These are phyloP conservation scores for Myanophis thanlyinensis DNA, from an alignment of 2,113 vertebrate genomes.

Conservation along the genomic window DNA sequence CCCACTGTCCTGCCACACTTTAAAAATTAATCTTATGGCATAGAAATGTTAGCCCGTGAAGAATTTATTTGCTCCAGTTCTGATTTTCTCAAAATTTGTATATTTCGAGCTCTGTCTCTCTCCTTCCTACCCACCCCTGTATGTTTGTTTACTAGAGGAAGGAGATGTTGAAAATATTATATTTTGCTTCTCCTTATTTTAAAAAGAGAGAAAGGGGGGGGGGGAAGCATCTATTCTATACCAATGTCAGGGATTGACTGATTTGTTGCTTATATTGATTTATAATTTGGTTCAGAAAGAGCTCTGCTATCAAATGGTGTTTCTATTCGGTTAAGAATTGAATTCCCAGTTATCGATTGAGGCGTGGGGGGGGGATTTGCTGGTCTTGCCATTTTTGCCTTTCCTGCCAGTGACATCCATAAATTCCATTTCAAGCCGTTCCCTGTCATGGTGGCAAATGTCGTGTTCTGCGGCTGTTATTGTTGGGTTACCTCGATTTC, in stretches of 20 bases:
- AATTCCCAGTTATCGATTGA: slow-evolving; percentile 34
- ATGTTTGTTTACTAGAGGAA: background rate
- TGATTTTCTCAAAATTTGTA: background rate
- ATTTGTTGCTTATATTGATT: slow-evolving; percentile 50
- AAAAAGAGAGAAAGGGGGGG: background rate
- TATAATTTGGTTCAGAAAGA: slow-evolving; percentile 38
- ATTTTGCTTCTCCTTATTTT: background rate
- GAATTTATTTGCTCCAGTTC: background rate
- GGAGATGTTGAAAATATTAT: background rate
- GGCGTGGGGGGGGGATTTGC: rapidly evolving
- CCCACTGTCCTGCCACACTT: background rate
- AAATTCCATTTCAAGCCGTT: background rate
- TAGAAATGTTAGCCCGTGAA: background rate
- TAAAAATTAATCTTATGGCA: background rate
- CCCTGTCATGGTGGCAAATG: background rate
- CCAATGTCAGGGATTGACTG: slow-evolving; percentile 42
- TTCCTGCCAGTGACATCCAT: background rate
- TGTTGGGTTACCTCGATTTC: background rate
- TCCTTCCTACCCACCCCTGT: background rate
- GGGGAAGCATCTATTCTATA: slow-evolving; percentile 29
- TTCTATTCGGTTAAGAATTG: slow-evolving; percentile 54
- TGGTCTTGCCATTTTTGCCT: slow-evolving; percentile 3
- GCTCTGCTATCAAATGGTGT: slow-evolving; percentile 32
- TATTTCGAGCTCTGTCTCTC: background rate
- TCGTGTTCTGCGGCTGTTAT: background rate